Percentiles rank a stretch among this genome's conserved stretches.
phyloP scores from a whole-genome alignment of 1,140 invertebrate genomes.

The Drosophila micromelanica region DNA sequence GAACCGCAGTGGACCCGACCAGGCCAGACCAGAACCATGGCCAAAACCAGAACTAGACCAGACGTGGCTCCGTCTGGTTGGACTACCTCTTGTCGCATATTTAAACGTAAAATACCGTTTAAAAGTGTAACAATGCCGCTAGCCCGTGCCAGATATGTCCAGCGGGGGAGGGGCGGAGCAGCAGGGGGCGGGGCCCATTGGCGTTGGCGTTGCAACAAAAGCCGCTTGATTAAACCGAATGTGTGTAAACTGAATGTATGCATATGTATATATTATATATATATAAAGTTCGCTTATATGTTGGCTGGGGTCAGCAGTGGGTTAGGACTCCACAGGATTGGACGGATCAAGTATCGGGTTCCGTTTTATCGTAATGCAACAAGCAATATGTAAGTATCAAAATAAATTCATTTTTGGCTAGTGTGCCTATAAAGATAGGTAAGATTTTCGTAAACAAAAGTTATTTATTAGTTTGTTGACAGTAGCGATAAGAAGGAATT shows the following conservation, averaged over 20 bases:
- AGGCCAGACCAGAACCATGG: constrained; percentile 3
- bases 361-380: no score
- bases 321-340: background rate
- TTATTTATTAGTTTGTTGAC: no score
- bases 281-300: background rate
- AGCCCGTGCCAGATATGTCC: constrained; percentile 38
- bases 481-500: no score
- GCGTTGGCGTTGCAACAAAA: constrained; percentile 54
- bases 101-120: constrained; percentile 71
- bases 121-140: constrained; percentile 80
- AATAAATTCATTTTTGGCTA: no score
- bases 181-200: no score
- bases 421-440: no score
- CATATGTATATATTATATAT: background rate
- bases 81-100: constrained; percentile 63
- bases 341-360: background rate
- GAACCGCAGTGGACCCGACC: constrained; percentile 66
- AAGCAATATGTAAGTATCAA: no score
- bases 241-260: background rate
- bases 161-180: background rate
- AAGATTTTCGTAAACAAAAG: no score
- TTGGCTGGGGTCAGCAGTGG: background rate
- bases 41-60: constrained; percentile 35
- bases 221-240: constrained; percentile 66
- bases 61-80: constrained; percentile 6